Conservation (phyloP, 92 coral and sea anemone genomes). For the Zoanthus sansibaricus region DNA sequence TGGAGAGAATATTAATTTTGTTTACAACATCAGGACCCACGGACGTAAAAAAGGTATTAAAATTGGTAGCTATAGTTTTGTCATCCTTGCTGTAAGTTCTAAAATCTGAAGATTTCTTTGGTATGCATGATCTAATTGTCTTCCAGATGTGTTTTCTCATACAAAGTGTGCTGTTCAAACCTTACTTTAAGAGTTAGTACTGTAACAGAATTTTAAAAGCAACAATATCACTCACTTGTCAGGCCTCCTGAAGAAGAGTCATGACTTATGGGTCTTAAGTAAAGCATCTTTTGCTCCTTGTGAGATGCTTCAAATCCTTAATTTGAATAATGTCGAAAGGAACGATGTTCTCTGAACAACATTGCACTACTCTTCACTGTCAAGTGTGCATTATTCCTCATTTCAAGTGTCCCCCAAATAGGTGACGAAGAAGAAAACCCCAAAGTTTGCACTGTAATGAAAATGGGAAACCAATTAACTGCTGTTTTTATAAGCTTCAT, state of each 20-base stretch:
- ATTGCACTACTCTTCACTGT: constrained; percentile 50
- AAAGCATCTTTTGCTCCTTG: constrained; percentile 55
- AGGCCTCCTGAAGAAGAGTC: constrained; percentile 47
- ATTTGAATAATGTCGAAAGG: constrained; percentile 45
- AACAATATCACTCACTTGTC: constrained; percentile 42
- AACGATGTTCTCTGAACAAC: constrained; percentile 37
- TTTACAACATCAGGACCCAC: too few relatives aligned
- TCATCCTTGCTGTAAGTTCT: too few relatives aligned
- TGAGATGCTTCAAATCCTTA: neutral
- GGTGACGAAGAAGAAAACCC: constrained; percentile 10
- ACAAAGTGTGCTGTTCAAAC: too few relatives aligned
- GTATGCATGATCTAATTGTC: too few relatives aligned
- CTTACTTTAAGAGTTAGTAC: too few relatives aligned
- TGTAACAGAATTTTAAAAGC: neutral
- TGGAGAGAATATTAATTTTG: too few relatives aligned
- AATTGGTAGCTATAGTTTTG: too few relatives aligned
- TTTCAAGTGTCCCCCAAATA: constrained; percentile 48
- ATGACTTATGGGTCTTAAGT: constrained; percentile 55
- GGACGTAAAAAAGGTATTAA: too few relatives aligned
- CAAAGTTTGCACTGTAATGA: neutral
- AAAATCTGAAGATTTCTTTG: too few relatives aligned
- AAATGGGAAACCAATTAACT: too few relatives aligned
- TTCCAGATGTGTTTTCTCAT: too few relatives aligned
- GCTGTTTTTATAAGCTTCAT: too few relatives aligned
- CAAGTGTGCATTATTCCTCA: constrained; percentile 50